Evolutionary conservation across 2,888 invertebrate genomes (phyloP), one percentile per base, ranked within the genome.

Genomic region (Nephrocerus scutellatus): DNA sequence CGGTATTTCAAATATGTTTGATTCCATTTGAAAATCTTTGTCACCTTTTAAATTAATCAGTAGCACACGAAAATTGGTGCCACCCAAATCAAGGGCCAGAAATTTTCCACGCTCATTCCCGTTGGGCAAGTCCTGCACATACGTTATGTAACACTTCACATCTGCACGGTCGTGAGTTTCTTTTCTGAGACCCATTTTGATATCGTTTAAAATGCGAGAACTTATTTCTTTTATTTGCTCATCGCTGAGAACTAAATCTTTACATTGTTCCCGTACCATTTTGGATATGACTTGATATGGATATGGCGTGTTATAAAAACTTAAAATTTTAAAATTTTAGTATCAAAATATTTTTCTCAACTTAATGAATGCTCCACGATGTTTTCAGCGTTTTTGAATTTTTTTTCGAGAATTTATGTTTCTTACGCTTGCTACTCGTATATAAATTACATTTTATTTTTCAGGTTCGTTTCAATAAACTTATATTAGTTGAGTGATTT

Each of bases 1-100:
- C 28, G 98, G 93, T 62, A 98, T 88, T 40, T 92, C 90, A 71
- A 88, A 98, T 63, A 96, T 96, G 72, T 95, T 93, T 46, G 92
- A 92, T 66, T 90, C 84, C 95, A 96, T 95, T 60, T 89, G 84
- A 61, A 91, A 91, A 58, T 87, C 83, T 56, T 84, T 81, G 41
- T 80, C 83, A 46, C 84, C 82, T 50, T 66, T 68, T 58, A 96
- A 71, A 55, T 87, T 84, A 63, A 98, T 90, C 42, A 95, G 77
- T 50, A 97, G 74, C 13, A 97, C 96, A 54, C 96, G 80, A 74
- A 97, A 97, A 70, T 98, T 97, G 34, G 96, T 97, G 35, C 97
- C 97, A 37, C 97, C 97, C 62, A 98, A 76, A 72, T 98, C 97
- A 57, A 98, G 75, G 4, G 97, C 96, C 61, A 98, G 72, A 70